phyloP scores from a whole-genome alignment of 2,113 vertebrate species.

The Chloebia gouldiae region DNA sequence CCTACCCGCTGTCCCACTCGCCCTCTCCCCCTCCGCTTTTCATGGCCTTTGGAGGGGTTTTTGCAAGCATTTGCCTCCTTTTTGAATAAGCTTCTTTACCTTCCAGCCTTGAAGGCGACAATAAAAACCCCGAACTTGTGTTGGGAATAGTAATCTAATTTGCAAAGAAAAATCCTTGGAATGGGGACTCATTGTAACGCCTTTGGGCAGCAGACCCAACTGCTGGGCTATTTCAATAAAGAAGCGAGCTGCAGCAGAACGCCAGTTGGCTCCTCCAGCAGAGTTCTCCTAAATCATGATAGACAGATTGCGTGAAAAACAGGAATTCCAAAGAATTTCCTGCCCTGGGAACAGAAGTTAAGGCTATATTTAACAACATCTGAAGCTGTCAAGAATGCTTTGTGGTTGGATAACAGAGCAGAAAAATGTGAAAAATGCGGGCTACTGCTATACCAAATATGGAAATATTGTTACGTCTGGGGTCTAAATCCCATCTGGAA shows the following conservation, averaged over 20 bases:
- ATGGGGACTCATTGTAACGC: slow-evolving; percentile 74
- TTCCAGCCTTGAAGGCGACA: slow-evolving; percentile 20
- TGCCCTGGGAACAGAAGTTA: slow-evolving; percentile 87
- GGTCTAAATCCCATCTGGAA: slow-evolving; percentile 95
- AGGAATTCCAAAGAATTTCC: slow-evolving; percentile 92
- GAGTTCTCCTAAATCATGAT: slow-evolving; percentile 77
- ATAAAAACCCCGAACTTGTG: background rate
- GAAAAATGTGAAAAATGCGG: slow-evolving; percentile 99
- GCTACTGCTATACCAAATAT: slow-evolving; percentile 99
- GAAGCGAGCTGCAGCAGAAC: slow-evolving; percentile 62
- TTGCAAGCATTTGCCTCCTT: background rate
- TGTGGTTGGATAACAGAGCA: slow-evolving; percentile 93
- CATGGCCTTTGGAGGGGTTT: background rate
- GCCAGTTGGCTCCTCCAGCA: slow-evolving; percentile 79
- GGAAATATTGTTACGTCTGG: slow-evolving; percentile 99
- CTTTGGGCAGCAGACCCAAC: slow-evolving; percentile 48
- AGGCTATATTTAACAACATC: slow-evolving; percentile 92
- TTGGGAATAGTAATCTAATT: slow-evolving; percentile 67
- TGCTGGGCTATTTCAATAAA: slow-evolving; percentile 58
- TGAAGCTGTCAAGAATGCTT: slow-evolving; percentile 97
- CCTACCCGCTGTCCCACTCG: background rate
- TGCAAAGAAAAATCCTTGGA: slow-evolving; percentile 68
- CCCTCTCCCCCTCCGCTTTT: background rate
- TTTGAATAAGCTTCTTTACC: slow-evolving; percentile 10
- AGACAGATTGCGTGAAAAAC: slow-evolving; percentile 92